Evolutionary conservation across 2,797 vertebrate genomes (phyloP), one percentile per base, ranked within the genome.

Genomic region (Phoebastria nigripes): DNA sequence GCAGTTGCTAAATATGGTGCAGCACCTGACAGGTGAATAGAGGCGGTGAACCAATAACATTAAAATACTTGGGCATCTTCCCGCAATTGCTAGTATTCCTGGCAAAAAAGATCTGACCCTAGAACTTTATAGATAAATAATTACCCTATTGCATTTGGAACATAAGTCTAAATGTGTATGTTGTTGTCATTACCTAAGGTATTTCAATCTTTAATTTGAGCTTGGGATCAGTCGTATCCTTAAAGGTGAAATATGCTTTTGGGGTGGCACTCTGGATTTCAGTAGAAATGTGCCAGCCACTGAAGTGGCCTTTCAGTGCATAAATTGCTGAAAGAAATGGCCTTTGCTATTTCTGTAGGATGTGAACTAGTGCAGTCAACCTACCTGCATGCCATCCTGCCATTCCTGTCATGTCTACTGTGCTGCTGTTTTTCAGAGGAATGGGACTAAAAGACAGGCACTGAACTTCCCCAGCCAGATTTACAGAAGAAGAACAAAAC

Each of bases 1-100:
- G 62, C 28, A 86, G 49, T 51, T 94, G 42, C 96, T 96, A 88
- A 95, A 69, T 95, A 46, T 8, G 73, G 42, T 77, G 44, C n/a
- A 82, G 55, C 24, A 80, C 73, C 83, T 89, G 74, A 56, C 21
- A 82, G 91, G 78, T 93, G 83, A 87, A 59, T 51, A 79, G 59
- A 54, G 46, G n/a, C 2, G 1, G 44, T 11, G 8, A 91, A 28
- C 22, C 0, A 2, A 20, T 82, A 82, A 70, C 28, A 13, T 76
- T 66, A 83, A 94, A 83, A 69, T 44, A 49, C 15, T 51, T 31
- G 22, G 33, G 13, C 37, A 72, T 55, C 37, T 94, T 89, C 42
- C n/a, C 1, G 2, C 58, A 84, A 11, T 10, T 83, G 26, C 39
- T 72, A 26, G 39, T 58, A 47, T 70, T 82, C 46, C 55, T 73